Base-by-base conservation (phyloP, 2,888 invertebrate genomes). In the Ischnus inquisitorius region DNA sequence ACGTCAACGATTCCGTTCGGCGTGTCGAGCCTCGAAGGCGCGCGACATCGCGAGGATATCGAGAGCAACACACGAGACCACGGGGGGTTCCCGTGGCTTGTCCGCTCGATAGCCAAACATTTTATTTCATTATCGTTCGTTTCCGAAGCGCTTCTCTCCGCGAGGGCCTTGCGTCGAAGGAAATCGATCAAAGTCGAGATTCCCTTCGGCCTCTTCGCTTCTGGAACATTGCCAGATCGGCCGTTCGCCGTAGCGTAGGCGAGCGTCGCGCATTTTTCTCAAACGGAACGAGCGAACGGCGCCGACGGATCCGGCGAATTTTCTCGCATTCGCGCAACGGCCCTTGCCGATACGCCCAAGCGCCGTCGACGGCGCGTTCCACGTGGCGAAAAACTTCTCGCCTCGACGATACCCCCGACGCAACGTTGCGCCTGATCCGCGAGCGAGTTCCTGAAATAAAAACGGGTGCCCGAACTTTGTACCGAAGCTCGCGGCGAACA, bases 181-280 rank as follows among this genome's bases (percentile, higher is more conserved):
- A 10, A 51, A 51, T 51, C 51, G 51, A 51, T 51, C 51, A 19
- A 51, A 51, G 19, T 57, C 57, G 12, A 19, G 14, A 57, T 10
- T 22, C 10, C 14, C 10, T 25, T 10, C 3, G n/a, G n/a, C 12
- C 25, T 19, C 22, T 22, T 57, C 19, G 2, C 57, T 3, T 5
- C 14, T 83, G 82, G 79, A 74, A 28, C 51, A 65, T 19, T 43
- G 78, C 82, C 82, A 78, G 54, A 65, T 54, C 19, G 48, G 48
- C 22, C 48, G 19, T 65, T 10, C 34, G 46, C 25, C 76, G 54
- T 71, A 25, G 39, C 64, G 76, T 76, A n/a, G 43, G 54, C 72
- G 60, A 72, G 1, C 34, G 34, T 34, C 2, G 34, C 5, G 0
- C 34, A 34, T 34, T 34, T 34, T 34, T 34, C 34, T 1, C 1